These are phyloP conservation scores for Cryptophagus acutangulus DNA, from an alignment of 2,888 invertebrate species.

Conservation along the genomic window DNA sequence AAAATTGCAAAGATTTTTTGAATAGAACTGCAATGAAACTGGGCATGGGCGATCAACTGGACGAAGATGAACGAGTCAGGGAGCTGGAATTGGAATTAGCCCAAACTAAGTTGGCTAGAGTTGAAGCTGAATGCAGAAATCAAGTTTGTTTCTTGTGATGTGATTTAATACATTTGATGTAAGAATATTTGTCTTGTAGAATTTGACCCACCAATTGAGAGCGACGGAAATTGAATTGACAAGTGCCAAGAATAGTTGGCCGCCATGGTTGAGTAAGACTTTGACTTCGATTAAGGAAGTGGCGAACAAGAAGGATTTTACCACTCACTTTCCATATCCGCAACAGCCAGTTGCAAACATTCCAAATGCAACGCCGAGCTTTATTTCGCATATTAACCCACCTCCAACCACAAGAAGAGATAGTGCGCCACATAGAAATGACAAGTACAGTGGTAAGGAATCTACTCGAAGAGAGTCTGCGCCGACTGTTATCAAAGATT, in stretches of 20 bases:
- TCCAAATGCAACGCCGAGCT: slow-evolving; percentile 39
- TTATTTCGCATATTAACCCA: slow-evolving; percentile 44
- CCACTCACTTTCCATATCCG: slow-evolving; percentile 35
- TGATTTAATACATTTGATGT: not conserved
- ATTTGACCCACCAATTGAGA: slow-evolving; percentile 84
- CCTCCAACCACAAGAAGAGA: slow-evolving; percentile 44
- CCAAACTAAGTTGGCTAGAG: slow-evolving; percentile 93
- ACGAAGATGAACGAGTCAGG: slow-evolving; percentile 59
- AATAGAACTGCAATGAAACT: slow-evolving; percentile 29
- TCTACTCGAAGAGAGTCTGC: slow-evolving; percentile 42
- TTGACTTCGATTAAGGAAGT: slow-evolving; percentile 72
- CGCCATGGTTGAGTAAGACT: slow-evolving; percentile 93
- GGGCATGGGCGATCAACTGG: slow-evolving; percentile 24
- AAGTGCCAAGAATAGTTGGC: slow-evolving; percentile 68
- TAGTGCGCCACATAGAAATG: slow-evolving; percentile 46
- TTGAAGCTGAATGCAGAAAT: slow-evolving; percentile 94
- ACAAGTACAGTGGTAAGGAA: slow-evolving; percentile 25
- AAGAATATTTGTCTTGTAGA: slow-evolving; percentile 54
- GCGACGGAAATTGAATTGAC: slow-evolving; percentile 75
- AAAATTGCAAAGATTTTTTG: slow-evolving; percentile 45
- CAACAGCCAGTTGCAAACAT: slow-evolving; percentile 29
- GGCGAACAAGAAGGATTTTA: slow-evolving; percentile 56
- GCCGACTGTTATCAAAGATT: slow-evolving; percentile 45
- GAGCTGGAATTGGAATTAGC: slow-evolving; percentile 94
- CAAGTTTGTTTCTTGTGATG: slow-evolving; percentile 53